These are phyloP conservation scores for Sylvilagus floridanus DNA, from an alignment of 2,797 vertebrate species.

Conservation along the genomic window DNA sequence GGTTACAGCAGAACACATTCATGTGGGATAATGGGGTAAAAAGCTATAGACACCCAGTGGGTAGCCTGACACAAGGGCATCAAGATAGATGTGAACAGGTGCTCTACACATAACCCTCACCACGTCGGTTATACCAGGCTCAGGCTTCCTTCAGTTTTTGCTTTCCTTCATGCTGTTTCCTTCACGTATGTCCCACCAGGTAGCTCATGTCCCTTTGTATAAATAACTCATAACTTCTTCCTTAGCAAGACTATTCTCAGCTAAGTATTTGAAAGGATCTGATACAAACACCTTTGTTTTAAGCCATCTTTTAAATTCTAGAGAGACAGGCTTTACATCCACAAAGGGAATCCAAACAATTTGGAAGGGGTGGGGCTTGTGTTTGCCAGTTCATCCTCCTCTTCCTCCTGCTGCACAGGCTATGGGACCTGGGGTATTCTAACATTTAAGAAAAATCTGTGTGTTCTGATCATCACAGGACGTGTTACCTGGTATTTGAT, in stretches of 20 bases:
- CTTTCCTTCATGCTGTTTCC: neutral
- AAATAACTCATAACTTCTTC: neutral
- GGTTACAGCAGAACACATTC: neutral
- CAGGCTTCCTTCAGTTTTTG: neutral
- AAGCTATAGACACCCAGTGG: neutral
- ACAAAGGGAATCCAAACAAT: neutral
- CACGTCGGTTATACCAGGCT: neutral
- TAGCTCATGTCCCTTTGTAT: neutral
- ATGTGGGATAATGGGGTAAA: neutral
- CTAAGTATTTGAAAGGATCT: neutral
- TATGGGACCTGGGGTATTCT: neutral
- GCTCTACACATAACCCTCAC: neutral
- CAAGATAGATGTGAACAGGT: neutral
- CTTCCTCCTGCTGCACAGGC: neutral
- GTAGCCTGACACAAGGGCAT: neutral
- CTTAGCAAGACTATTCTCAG: neutral
- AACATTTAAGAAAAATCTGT: neutral
- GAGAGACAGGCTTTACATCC: neutral
- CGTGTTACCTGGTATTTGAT: neutral
- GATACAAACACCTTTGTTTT: neutral
- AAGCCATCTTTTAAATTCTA: neutral
- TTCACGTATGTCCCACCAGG: neutral
- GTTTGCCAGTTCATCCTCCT: neutral
- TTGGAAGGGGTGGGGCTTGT: neutral
- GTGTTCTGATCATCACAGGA: neutral